Conservation (phyloP, 2,888 invertebrate genomes). For the Mythimna lalbum region DNA sequence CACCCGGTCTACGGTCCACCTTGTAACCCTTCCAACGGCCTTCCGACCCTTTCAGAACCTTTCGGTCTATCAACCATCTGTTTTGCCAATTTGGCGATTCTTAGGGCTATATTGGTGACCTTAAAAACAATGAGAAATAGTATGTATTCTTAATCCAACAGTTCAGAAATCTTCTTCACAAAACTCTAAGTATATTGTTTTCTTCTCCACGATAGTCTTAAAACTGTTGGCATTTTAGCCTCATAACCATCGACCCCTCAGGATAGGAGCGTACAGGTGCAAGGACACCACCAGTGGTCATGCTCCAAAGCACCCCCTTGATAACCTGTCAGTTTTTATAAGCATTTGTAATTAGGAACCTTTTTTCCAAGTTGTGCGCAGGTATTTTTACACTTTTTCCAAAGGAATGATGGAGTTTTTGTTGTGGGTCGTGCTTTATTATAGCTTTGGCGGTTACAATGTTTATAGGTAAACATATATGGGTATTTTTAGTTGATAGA, state of each 20-base stretch:
- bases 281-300: constrained; percentile 68
- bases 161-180: not conserved
- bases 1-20: too few species aligned
- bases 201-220: not conserved
- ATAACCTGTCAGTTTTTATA: constrained; percentile 60
- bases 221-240: not conserved
- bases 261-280: constrained; percentile 54
- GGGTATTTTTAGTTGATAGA: not conserved
- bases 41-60: too few species aligned
- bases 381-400: constrained; percentile 25
- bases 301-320: constrained; percentile 71
- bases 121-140: too few species aligned
- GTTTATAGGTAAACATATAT: not conserved
- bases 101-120: too few species aligned
- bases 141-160: not conserved
- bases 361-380: constrained; percentile 29
- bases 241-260: constrained; percentile 4
- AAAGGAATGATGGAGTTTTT: constrained; percentile 10
- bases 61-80: too few species aligned
- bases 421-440: not conserved
- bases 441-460: not conserved
- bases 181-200: not conserved
- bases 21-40: too few species aligned
- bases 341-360: constrained; percentile 60
- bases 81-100: too few species aligned